These are phyloP conservation scores for Spilosoma lubricipeda DNA, from an alignment of 2,888 invertebrate genomes.

Conservation along the genomic window DNA sequence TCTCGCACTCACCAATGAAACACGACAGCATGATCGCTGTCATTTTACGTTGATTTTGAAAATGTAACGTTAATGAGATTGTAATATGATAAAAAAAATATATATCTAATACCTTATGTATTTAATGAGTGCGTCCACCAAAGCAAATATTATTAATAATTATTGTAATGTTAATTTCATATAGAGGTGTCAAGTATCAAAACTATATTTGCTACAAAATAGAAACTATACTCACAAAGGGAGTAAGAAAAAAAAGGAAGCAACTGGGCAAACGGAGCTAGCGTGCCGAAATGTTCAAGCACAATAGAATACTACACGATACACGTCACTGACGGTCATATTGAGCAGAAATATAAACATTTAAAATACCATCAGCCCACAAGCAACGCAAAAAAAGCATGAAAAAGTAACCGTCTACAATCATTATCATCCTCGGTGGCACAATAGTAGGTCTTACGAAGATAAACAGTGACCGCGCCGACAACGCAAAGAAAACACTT, in stretches of 20 bases:
- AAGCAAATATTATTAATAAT: background rate
- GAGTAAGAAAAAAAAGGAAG: conserved; percentile 59
- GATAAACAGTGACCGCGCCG: conserved; percentile 71
- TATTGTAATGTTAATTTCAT: background rate
- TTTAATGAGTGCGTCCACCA: background rate
- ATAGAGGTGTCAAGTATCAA: conserved; percentile 59
- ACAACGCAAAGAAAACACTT: conserved; percentile 64
- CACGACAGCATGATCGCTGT: too few relatives aligned
- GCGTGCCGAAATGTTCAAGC: conserved; percentile 66
- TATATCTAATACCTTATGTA: background rate
- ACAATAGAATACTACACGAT: conserved; percentile 79
- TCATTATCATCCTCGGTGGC: conserved; percentile 68
- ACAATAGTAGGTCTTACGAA: conserved; percentile 75
- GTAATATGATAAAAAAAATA: too few relatives aligned
- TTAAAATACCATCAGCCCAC: conserved; percentile 80
- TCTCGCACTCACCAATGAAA: too few relatives aligned
- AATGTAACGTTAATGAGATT: too few relatives aligned
- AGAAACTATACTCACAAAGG: conserved; percentile 57
- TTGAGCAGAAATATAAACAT: conserved; percentile 84
- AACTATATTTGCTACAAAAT: conserved; percentile 24
- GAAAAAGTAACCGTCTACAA: conserved; percentile 70
- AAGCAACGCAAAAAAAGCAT: conserved; percentile 59
- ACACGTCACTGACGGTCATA: conserved; percentile 79
- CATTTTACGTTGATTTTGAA: too few relatives aligned
- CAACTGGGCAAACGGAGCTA: conserved; percentile 70